Evolutionary conservation across 2,888 invertebrate species (phyloP).

Genomic region (Agrochola macilenta): DNA sequence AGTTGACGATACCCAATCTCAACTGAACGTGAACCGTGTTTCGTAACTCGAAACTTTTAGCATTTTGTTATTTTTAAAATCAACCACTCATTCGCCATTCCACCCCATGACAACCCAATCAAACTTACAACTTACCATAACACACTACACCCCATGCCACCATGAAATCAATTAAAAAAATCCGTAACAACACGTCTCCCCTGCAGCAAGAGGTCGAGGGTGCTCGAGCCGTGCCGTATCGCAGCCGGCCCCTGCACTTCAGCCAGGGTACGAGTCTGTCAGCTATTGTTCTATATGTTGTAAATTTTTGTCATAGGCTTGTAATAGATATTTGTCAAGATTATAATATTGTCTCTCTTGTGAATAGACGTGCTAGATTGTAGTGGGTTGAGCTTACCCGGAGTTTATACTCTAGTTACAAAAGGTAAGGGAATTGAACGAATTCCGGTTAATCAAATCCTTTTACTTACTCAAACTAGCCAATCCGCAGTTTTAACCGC

Average conservation of each 20-base stretch:
- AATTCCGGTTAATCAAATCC: too few relatives aligned
- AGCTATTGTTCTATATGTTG: slow-evolving; percentile 28
- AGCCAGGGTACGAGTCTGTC: slow-evolving; percentile 9
- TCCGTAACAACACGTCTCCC: slow-evolving; percentile 11
- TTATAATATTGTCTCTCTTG: neutral
- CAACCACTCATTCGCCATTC: neutral
- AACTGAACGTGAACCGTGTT: neutral
- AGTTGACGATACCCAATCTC: neutral
- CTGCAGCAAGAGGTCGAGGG: slow-evolving; percentile 62
- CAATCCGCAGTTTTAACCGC: too few relatives aligned
- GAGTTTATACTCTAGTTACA: neutral
- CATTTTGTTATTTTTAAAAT: neutral
- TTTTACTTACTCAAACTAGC: too few relatives aligned
- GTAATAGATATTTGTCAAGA: slow-evolving; percentile 15
- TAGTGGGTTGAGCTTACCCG: neutral
- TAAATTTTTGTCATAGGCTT: slow-evolving; percentile 3
- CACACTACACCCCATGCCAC: slow-evolving; percentile 22
- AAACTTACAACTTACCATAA: slow-evolving; percentile 30
- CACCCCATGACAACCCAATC: slow-evolving; percentile 33
- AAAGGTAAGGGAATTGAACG: too few relatives aligned
- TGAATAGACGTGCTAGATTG: neutral
- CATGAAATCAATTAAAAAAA: slow-evolving; percentile 63
- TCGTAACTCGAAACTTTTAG: neutral
- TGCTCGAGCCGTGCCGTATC: slow-evolving; percentile 74
- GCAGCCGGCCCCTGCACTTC: slow-evolving; percentile 60